phyloP scores from a whole-genome alignment of 2,113 vertebrate genomes.

The Balaeniceps rex region DNA sequence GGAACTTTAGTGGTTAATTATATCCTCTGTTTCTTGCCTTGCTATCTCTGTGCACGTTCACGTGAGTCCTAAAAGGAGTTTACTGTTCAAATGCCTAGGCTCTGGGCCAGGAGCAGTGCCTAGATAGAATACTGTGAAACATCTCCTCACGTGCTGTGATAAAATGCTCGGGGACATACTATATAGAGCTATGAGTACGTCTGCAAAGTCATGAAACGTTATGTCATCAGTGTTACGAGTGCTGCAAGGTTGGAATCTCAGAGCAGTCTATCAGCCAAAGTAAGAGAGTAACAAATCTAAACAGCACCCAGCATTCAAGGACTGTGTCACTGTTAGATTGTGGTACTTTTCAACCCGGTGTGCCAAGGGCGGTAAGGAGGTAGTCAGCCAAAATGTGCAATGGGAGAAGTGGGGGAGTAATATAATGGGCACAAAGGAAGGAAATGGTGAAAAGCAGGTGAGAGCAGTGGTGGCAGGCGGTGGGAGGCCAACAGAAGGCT shows the following conservation, averaged over 20 bases:
- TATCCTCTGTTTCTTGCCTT: constrained; percentile 10
- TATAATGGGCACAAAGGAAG: not conserved
- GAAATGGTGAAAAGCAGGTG: not conserved
- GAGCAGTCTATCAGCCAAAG: not conserved
- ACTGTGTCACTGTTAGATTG: not conserved
- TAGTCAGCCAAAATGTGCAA: not conserved
- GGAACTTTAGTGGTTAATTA: constrained; percentile 43
- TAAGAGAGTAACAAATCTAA: not conserved
- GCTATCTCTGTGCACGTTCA: not conserved
- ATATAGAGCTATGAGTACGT: not conserved
- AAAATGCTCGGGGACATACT: not conserved
- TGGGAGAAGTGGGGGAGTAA: not conserved
- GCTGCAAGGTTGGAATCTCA: not conserved
- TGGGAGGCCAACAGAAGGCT: not conserved
- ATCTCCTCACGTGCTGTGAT: not conserved
- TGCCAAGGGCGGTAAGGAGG: not conserved
- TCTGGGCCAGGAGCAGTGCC: constrained; percentile 19
- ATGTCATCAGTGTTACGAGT: not conserved
- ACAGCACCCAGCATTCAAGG: not conserved
- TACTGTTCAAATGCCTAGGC: constrained; percentile 14
- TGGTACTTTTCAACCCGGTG: not conserved
- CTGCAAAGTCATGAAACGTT: not conserved
- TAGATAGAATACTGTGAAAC: not conserved
- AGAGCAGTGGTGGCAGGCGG: not conserved
- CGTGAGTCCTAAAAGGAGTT: constrained; percentile 11